A percentile compares a stretch with the other conserved stretches of the same genome.
Conservation (phyloP, 2,113 vertebrate genomes). For the Girardinichthys multiradiatus region DNA sequence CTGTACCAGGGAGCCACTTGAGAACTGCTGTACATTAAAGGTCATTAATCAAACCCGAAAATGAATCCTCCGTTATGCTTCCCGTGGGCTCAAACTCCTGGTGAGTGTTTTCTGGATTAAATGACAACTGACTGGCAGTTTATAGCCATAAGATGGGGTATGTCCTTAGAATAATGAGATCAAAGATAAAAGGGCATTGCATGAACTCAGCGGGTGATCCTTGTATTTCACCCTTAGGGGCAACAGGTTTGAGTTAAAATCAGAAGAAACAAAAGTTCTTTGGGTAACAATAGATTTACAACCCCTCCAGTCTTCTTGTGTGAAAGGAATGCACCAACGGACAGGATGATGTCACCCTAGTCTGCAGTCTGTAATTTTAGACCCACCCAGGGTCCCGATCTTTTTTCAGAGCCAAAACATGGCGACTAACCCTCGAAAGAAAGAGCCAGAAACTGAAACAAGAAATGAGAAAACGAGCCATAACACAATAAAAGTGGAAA, state of each 20-base stretch:
- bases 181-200: conserved; percentile 27
- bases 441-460: neutral
- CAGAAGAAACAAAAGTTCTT: conserved; percentile 43
- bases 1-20: conserved; percentile 21
- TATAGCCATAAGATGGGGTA: conserved; percentile 1
- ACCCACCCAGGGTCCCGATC: conserved; percentile 17
- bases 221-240: conserved; percentile 10
- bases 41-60: conserved; percentile 5
- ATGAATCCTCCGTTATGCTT: conserved; percentile 10
- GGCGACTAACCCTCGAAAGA: conserved; percentile 15
- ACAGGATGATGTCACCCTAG: conserved; percentile 69
- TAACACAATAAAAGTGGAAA: neutral
- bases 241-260: conserved; percentile 29
- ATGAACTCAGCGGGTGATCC: conserved; percentile 20
- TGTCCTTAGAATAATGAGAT: conserved; percentile 57
- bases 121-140: conserved; percentile 18
- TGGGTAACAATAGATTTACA: conserved; percentile 27
- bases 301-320: conserved; percentile 32
- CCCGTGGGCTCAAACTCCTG: conserved; percentile 10
- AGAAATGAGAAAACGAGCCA: neutral
- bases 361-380: conserved; percentile 56
- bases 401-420: conserved; percentile 40
- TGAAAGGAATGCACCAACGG: conserved; percentile 67
- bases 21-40: conserved; percentile 31
- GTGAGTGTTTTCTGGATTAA: conserved; percentile 35